Conservation (phyloP, 2,888 invertebrate species). For the Spisula subtruncata region DNA sequence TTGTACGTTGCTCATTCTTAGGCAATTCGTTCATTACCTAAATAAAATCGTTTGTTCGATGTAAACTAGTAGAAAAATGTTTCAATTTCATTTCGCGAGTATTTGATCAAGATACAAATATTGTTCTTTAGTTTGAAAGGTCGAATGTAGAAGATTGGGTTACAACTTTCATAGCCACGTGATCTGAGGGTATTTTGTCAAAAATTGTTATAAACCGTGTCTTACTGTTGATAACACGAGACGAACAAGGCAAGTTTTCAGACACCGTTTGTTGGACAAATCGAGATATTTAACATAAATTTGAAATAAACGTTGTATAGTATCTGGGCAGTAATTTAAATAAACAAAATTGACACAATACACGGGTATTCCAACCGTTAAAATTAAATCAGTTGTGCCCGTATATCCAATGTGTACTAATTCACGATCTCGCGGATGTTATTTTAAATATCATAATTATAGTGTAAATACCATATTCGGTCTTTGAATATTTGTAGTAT, state of each 20-base stretch:
- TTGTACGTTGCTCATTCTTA: not conserved
- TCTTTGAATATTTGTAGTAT: not conserved
- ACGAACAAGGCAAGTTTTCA: not conserved
- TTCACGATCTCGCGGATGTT: not conserved
- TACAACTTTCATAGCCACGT: not conserved
- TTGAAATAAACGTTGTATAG: not conserved
- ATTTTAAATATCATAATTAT: not conserved
- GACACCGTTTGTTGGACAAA: not conserved
- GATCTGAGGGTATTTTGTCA: not conserved
- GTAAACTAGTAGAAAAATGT: not conserved
- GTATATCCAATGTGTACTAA: not conserved
- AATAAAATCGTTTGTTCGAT: not conserved
- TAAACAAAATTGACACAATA: not conserved
- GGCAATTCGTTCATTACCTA: not conserved
- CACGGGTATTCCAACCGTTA: not conserved
- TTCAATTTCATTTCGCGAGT: not conserved
- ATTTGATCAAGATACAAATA: conserved; percentile 7
- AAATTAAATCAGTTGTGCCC: not conserved
- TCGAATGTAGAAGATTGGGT: not conserved
- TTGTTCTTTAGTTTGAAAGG: conserved; percentile 5
- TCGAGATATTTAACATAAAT: not conserved
- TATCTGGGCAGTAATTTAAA: not conserved
- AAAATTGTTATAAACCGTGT: not conserved
- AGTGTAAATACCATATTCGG: not conserved
- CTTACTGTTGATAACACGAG: not conserved